A percentile compares a stretch with the other conserved stretches of the same genome.
Conservation (phyloP, 2,113 vertebrate species). For the Boleophthalmus pectinirostris region DNA sequence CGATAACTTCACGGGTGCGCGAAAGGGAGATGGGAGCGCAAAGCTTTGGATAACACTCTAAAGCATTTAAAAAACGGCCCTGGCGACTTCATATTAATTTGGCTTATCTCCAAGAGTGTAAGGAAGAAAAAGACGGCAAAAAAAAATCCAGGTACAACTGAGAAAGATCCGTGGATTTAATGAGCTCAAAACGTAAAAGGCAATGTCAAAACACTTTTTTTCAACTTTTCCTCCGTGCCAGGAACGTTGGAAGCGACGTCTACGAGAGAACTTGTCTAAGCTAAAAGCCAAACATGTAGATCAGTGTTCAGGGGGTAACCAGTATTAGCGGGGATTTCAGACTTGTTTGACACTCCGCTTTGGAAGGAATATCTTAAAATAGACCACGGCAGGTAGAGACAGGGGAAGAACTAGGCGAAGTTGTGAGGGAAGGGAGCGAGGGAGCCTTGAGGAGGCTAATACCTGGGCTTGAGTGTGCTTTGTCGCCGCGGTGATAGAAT, state of each 20-base stretch:
- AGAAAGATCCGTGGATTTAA: constrained; percentile 79
- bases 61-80: constrained; percentile 76
- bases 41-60: constrained; percentile 79
- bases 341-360: constrained; percentile 77
- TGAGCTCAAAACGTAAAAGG: constrained; percentile 80
- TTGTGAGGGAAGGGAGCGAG: constrained; percentile 32
- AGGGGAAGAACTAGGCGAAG: constrained; percentile 33
- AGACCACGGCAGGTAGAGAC: constrained; percentile 69
- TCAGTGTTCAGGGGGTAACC: constrained; percentile 80
- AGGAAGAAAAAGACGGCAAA: neutral
- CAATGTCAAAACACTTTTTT: constrained; percentile 72
- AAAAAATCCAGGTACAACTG: constrained; percentile 77
- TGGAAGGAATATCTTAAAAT: constrained; percentile 80
- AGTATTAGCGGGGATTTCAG: constrained; percentile 83
- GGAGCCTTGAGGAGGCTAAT: constrained; percentile 69
- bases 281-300: constrained; percentile 78
- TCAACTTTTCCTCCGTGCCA: constrained; percentile 54
- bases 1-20: constrained; percentile 76
- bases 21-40: constrained; percentile 67
- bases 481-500: constrained; percentile 69
- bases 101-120: constrained; percentile 75
- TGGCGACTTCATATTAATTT: constrained; percentile 82
- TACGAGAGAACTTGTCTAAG: constrained; percentile 72
- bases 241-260: neutral
- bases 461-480: constrained; percentile 74